phyloP scores from a whole-genome alignment of 2,113 vertebrate species.

The Corythaixoides concolor region DNA sequence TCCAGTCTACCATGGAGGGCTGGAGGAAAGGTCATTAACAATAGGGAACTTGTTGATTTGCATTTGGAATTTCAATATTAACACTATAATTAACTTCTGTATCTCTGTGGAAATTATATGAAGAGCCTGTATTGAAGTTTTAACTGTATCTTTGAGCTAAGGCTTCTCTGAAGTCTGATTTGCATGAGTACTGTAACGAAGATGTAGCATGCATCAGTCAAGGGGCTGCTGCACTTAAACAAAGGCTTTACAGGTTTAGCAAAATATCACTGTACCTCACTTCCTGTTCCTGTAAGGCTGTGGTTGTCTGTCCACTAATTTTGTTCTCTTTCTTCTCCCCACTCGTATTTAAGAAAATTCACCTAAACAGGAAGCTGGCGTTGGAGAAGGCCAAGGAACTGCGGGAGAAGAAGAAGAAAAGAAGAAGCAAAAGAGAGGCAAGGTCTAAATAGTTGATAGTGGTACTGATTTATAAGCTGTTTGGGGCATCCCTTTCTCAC shows the following conservation, averaged over 20 bases:
- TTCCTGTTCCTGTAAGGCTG: neutral
- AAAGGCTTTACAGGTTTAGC: neutral
- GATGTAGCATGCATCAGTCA: neutral
- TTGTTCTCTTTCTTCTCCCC: neutral
- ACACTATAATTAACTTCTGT: neutral
- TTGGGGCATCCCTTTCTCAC: neutral
- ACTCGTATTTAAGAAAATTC: conserved; percentile 76
- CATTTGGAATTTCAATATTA: neutral
- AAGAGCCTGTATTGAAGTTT: neutral
- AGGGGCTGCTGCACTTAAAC: neutral
- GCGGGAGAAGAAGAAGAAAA: conserved; percentile 92
- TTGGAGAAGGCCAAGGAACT: conserved; percentile 82
- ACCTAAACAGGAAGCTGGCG: conserved; percentile 86
- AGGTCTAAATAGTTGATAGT: conserved; percentile 40
- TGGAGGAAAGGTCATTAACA: neutral
- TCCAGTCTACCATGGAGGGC: neutral
- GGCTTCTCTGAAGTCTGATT: neutral
- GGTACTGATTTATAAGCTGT: neutral
- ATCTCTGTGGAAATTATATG: neutral
- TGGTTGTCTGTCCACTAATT: neutral
- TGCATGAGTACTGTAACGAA: neutral
- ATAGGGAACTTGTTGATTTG: neutral
- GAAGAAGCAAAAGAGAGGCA: conserved; percentile 98
- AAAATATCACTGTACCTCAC: neutral
- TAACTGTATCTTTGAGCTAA: neutral